Evolutionary conservation across 1,140 invertebrate species (phyloP), one percentile per base, ranked within the genome.

Genomic region (Euwallacea fornicatus): DNA sequence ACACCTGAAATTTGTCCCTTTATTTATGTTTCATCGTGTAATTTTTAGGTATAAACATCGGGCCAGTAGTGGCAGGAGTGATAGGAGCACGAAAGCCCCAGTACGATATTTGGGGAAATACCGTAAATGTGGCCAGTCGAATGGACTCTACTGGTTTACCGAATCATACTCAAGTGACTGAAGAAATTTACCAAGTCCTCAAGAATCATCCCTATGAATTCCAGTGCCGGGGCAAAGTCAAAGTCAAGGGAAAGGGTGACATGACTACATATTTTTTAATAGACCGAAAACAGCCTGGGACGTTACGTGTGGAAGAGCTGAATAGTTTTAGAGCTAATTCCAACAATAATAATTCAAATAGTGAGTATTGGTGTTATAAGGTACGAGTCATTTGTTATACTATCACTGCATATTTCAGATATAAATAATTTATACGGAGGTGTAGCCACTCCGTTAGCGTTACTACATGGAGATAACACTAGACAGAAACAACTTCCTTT

Each of bases 51-150:
- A 90, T 97, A 72, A 96, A 95, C 81, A 88, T 97, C 73, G 95
- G 95, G 0, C 94, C 94, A 2, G 93, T 96, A 2, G 94, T 97
- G 7, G 95, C 95, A 8, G 96, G 96, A 13, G 96, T 98, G 0
- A 97, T 98, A 73, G 96, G 95, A 13, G 94, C 94, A 0, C 85
- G 93, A 55, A 97, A 97, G 82, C 96, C 96, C 10, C 95, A 97
- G 78, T 98, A 97, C 81, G 95, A 97, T 80, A 97, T 97, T 76
- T 97, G 95, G 95, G 95, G 95, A 1, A 97, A 97, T 82, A 96
- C 95, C 9, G 95, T 98, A 1, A 97, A 96, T 82, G 92, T 97
- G 2, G 95, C 95, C 2, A 94, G 92, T 78, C 85, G 93, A 6
- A 94, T 95, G 93, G 93, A 95, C 78, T 93, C 91, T 2, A 94